Evolutionary conservation across 2,797 vertebrate genomes (phyloP).

Genomic region (Onychomys arenicola): DNA sequence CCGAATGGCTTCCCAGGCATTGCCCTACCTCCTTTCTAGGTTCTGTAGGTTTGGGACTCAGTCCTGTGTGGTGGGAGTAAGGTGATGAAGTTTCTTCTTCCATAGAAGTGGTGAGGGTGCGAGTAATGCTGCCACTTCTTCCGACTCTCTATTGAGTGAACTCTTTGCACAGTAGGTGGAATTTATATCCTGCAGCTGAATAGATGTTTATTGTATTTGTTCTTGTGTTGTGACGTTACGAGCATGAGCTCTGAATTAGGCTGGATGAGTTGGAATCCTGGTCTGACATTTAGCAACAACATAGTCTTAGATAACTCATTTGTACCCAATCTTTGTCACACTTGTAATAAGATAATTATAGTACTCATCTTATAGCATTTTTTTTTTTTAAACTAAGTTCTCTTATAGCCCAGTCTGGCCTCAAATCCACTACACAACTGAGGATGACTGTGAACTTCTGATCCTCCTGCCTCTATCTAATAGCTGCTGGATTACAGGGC

Average conservation of each 20-base stretch:
- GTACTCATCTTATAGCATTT: not conserved
- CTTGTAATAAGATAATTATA: not conserved
- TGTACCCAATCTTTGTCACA: not conserved
- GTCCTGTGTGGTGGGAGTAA: not conserved
- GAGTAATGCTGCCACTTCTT: not conserved
- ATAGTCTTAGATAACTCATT: not conserved
- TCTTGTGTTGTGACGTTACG: not conserved
- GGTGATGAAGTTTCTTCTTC: constrained; percentile 1
- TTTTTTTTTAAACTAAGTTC: not conserved
- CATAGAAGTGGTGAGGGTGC: not conserved
- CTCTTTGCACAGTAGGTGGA: not conserved
- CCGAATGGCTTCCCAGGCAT: constrained; percentile 1
- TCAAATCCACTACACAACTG: not conserved
- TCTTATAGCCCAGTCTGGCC: not conserved
- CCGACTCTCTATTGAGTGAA: not conserved
- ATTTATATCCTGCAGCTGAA: not conserved
- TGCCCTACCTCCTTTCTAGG: not conserved
- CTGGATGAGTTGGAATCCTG: not conserved
- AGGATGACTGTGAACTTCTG: not conserved
- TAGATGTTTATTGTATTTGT: not conserved
- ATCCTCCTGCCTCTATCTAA: not conserved
- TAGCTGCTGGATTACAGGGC: not conserved
- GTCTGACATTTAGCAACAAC: not conserved
- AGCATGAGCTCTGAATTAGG: not conserved
- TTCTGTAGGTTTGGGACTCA: constrained; percentile 34